Conservation (phyloP, 2,797 vertebrate species). For the Rallus crepitans region DNA sequence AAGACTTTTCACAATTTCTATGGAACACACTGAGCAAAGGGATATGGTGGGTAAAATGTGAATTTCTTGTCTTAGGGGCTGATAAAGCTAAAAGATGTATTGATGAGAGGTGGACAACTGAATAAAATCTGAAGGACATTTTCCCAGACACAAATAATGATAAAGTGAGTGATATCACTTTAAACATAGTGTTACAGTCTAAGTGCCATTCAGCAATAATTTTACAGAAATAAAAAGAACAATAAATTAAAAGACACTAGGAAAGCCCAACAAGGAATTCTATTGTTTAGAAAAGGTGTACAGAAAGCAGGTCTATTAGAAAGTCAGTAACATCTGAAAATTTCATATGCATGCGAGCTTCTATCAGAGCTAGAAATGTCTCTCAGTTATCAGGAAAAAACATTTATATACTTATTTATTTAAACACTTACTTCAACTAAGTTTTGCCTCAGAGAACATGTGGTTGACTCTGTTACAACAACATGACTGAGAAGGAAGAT, state of each 20-base stretch:
- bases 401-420: neutral
- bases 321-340: neutral
- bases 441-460: neutral
- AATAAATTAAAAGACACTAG: neutral
- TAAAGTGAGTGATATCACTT: neutral
- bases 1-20: neutral
- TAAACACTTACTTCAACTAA: neutral
- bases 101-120: neutral
- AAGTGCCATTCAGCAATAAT: neutral
- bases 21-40: neutral
- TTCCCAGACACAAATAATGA: neutral
- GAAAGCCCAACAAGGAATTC: neutral
- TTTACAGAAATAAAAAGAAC: neutral
- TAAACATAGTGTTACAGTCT: neutral
- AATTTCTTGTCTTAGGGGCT: neutral
- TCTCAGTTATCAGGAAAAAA: neutral
- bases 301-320: neutral
- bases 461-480: neutral
- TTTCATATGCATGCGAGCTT: neutral
- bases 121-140: neutral
- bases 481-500: neutral
- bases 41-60: neutral
- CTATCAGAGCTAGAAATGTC: neutral
- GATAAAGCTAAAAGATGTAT: neutral
- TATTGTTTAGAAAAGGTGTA: neutral